Percentiles rank a stretch among this genome's conserved stretches.
These are phyloP conservation scores for Chauna torquata DNA, from an alignment of 2,113 vertebrate genomes.

Conservation along the genomic window DNA sequence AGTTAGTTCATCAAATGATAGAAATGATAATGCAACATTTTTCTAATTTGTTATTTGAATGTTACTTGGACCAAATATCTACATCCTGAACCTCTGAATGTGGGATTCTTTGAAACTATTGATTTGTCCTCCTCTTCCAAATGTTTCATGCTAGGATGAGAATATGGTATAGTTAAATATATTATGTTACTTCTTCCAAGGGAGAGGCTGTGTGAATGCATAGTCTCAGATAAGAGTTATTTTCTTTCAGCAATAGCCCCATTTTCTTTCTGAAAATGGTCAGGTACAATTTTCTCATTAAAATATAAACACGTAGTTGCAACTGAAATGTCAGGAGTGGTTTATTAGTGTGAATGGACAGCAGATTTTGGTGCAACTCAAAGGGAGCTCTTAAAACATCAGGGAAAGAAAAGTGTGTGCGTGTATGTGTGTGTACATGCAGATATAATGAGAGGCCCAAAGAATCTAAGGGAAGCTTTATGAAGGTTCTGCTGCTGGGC, in stretches of 20 bases:
- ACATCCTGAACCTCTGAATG: not conserved
- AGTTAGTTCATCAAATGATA: not conserved
- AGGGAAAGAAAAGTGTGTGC: accelerated
- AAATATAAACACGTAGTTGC: not conserved
- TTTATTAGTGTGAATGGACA: not conserved
- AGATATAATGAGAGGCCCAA: not conserved
- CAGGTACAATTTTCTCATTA: not conserved
- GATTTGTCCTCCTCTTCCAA: not conserved
- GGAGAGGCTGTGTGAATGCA: not conserved
- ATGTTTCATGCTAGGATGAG: not conserved
- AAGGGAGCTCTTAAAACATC: slow-evolving; percentile 1
- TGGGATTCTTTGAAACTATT: not conserved
- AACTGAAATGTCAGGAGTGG: not conserved
- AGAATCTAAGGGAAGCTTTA: not conserved
- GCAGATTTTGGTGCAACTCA: not conserved
- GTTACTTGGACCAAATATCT: not conserved
- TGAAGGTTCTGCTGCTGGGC: not conserved
- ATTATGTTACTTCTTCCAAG: not conserved
- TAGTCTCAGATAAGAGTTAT: not conserved
- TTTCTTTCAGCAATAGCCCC: not conserved
- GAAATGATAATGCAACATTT: not conserved
- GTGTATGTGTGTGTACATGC: accelerated
- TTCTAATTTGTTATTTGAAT: not conserved
- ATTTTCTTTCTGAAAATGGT: not conserved
- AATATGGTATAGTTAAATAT: not conserved